Evolutionary conservation across 1,140 invertebrate genomes (phyloP), one percentile per base, ranked within the genome.

Genomic region (Camponotus pennsylvanicus): DNA sequence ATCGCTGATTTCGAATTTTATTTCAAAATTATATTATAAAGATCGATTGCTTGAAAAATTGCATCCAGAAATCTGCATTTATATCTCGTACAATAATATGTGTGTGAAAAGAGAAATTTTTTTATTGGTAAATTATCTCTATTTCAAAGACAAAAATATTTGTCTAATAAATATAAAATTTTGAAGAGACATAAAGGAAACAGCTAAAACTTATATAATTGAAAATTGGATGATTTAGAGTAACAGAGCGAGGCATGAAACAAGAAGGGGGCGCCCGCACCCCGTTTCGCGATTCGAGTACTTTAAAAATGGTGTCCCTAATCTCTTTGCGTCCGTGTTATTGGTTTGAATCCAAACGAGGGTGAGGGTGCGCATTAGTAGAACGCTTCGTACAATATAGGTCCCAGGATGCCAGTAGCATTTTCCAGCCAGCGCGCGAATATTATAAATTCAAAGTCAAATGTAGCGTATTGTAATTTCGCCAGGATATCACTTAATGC

Each of bases 401-500:
- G 90, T 91, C 90, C 90, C 90, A 71, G 86, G 90, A 86, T 78
- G 88, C 37, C 32, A 79, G 64, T 91, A 87, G 73, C 61, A 9
- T 71, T 21, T 52, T 15, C 55, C 73, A 75, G 55, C 40, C 76
- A 79, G 42, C 32, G 8, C 69, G 37, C 75, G 63, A 83, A 92
- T 88, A 92, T 92, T 93, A 92, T 93, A 93, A 93, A 93, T 93
- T 92, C 87, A 89, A 80, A 88, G 91, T 89, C 89, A 93, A 93
- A 93, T 93, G 92, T 93, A 93, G 91, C 91, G 92, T 92, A 91
- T 89, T 91, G 89, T 92, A 89, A 92, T 93, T 93, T 89, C 86
- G 75, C 61, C 67, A 83, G 59, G 90, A 89, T 93, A 93, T 92
- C 92, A 85, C 92, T 93, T 92, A 92, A 92, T 92, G 90, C 92